Base-by-base conservation (phyloP, 2,113 vertebrate genomes). In the Phasianus colchicus region DNA sequence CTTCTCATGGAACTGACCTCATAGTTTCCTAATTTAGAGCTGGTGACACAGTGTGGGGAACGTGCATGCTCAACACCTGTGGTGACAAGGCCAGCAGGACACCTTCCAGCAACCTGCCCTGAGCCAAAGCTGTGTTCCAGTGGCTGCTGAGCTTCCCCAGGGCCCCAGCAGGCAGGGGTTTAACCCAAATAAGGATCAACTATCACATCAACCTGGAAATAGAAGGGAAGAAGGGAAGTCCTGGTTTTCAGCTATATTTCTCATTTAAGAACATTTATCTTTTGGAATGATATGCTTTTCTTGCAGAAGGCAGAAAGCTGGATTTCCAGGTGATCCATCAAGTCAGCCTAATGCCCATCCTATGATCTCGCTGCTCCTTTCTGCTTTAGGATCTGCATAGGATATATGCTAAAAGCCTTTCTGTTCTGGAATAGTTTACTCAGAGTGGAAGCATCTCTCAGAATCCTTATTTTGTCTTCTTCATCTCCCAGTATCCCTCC, bases 1-100 rank as follows among this genome's bases (percentile, higher is more conserved):
- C 6, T 6, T 64, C 88, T 92, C 87, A 95, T 43, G 95, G 94
- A 94, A 91, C 79, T 97, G 95, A 97, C 85, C 93, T 97, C 91
- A 93, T 29, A 1, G 0, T 70, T 86, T 83, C 82, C 87, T 88
- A 70, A 83, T 88, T 83, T 64, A 40, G 67, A 88, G 72, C 66
- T 93, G 17, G 30, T 22, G 48, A 52, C 25, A 13, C n/a, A 22
- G 57, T 72, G 42, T 0, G 0, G 74, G 67, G 64, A 38, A 47
- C 2, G 15, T 54, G 63, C 0, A 2, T 52, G 57, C 71, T 18
- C 45, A 34, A 83, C 70, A 61, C 43, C 1, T 6, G 36, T 74
- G 36, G n/a, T 18, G 73, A 61, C 55, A 57, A 80, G 83, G 13
- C 43, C 8, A 65, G 82, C 24, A 6, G 89, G 91, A 91, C 77